phyloP scores from a whole-genome alignment of 2,888 invertebrate genomes.

The Onchidella celtica region DNA sequence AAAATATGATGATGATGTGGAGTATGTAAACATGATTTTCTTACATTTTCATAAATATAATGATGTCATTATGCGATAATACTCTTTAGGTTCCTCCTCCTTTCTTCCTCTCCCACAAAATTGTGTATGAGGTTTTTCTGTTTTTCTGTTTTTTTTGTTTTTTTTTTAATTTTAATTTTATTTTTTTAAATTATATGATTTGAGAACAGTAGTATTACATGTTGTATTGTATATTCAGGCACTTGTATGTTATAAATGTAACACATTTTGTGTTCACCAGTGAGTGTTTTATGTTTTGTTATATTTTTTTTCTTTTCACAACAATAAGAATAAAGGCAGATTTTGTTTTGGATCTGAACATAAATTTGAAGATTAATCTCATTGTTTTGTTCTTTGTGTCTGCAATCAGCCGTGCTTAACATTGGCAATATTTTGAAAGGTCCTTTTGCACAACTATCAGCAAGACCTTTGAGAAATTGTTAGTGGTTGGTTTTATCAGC shows the following conservation, averaged over 20 bases:
- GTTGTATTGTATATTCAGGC: neutral
- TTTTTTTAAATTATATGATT: neutral
- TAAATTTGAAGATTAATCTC: no score
- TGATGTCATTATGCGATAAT: conserved; percentile 8
- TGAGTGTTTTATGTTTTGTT: neutral
- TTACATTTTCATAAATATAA: conserved; percentile 1
- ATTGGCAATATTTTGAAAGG: no score
- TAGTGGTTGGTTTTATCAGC: no score
- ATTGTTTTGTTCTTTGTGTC: no score
- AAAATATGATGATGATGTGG: conserved; percentile 25
- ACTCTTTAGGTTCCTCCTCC: neutral
- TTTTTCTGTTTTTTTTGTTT: neutral
- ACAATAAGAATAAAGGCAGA: no score
- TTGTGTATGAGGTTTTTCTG: neutral
- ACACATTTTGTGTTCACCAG: neutral
- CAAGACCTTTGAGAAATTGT: no score
- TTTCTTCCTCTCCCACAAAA: neutral
- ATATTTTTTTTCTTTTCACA: no score
- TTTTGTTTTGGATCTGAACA: no score
- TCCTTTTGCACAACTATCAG: no score
- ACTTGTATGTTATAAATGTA: neutral
- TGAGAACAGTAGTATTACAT: neutral
- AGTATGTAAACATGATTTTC: conserved; percentile 25
- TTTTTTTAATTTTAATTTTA: neutral
- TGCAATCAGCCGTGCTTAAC: no score